Conservation (phyloP, 2,113 vertebrate genomes). For the Morone chrysops region DNA sequence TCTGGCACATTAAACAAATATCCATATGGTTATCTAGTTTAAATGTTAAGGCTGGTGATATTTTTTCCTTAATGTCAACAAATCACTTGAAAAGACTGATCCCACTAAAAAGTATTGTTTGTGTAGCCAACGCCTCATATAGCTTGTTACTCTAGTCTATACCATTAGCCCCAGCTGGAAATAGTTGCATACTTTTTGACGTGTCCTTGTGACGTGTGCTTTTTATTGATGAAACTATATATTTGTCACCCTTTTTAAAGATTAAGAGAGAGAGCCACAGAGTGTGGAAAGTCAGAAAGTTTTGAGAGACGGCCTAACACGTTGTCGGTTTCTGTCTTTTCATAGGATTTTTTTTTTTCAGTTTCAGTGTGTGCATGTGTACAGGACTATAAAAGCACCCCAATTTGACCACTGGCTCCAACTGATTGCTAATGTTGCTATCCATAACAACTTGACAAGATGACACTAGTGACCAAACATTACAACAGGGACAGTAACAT, state of each 20-base stretch:
- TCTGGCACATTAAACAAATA: background rate
- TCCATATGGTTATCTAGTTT: background rate
- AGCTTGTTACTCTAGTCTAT: background rate
- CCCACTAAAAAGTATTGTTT: background rate
- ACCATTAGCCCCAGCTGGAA: too few relatives aligned
- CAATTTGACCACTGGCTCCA: too few relatives aligned
- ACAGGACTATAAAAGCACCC: too few relatives aligned
- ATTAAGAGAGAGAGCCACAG: too few relatives aligned
- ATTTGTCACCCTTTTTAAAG: too few relatives aligned
- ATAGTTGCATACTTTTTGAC: background rate
- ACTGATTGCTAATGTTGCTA: background rate
- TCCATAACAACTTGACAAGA: background rate
- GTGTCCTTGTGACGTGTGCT: background rate
- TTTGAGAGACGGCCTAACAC: too few relatives aligned
- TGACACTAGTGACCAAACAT: too few relatives aligned
- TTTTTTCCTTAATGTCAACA: background rate
- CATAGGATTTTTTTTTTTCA: too few relatives aligned
- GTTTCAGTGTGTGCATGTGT: too few relatives aligned
- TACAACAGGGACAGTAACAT: background rate
- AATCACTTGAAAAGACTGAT: background rate
- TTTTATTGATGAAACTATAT: too few relatives aligned
- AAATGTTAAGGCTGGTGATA: background rate
- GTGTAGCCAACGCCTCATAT: background rate
- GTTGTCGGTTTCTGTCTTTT: too few relatives aligned
- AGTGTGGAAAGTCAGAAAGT: too few relatives aligned